Conservation (phyloP, 2,888 invertebrate genomes). For the Diaperis boleti region DNA sequence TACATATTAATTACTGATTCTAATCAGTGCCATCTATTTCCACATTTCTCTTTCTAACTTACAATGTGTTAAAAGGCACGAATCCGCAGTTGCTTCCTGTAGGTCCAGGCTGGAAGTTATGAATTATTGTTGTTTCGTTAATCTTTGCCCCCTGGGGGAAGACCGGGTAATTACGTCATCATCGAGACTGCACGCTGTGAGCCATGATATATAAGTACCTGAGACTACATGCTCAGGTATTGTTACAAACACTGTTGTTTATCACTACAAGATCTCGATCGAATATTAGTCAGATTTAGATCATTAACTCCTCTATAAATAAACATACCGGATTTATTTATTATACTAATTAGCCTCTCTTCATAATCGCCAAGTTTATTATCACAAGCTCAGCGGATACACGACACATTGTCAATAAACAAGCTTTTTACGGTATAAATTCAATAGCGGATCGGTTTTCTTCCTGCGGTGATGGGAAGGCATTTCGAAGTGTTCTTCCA, state of each 20-base stretch:
- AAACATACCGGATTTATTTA: slow-evolving; percentile 43
- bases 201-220: slow-evolving; percentile 58
- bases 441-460: neutral
- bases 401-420: slow-evolving; percentile 39
- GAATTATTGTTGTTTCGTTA: slow-evolving; percentile 63
- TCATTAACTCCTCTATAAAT: slow-evolving; percentile 49
- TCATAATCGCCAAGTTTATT: slow-evolving; percentile 41
- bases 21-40: too few species aligned
- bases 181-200: slow-evolving; percentile 55
- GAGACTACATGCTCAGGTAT: slow-evolving; percentile 58
- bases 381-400: slow-evolving; percentile 38
- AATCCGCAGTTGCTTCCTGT: slow-evolving; percentile 39
- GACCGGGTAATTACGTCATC: slow-evolving; percentile 64
- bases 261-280: slow-evolving; percentile 55
- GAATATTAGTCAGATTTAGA: slow-evolving; percentile 53
- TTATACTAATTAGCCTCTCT: slow-evolving; percentile 43
- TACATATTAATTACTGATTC: too few species aligned
- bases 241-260: slow-evolving; percentile 62
- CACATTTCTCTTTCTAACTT: neutral
- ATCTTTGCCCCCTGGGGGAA: slow-evolving; percentile 60
- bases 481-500: neutral
- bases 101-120: slow-evolving; percentile 55
- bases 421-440: slow-evolving; percentile 36
- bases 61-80: slow-evolving; percentile 44
- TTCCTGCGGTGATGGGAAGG: slow-evolving; percentile 1